Percentiles rank a stretch among this genome's conserved stretches.
phyloP scores from a whole-genome alignment of 1,140 invertebrate species.

The Acromyrmex heyeri region DNA sequence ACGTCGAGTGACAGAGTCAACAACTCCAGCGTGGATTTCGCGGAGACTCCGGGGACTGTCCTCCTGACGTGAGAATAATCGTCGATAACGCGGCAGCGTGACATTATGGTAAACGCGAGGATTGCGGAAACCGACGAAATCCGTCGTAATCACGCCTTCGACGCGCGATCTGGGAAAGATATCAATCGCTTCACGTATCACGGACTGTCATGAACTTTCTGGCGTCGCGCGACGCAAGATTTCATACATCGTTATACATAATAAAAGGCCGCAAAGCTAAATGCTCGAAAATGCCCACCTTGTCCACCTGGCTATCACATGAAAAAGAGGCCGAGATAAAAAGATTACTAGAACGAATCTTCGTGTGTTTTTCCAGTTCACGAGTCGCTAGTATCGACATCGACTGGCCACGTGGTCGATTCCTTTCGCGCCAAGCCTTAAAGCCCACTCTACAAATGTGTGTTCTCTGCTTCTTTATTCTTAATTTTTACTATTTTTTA shows the following conservation, averaged over 20 bases:
- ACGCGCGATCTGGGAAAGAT: background rate
- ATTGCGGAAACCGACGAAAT: background rate
- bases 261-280: background rate
- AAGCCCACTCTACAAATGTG: too few relatives aligned
- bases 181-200: background rate
- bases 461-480: too few relatives aligned
- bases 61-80: background rate
- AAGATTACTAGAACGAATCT: background rate
- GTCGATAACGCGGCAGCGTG: background rate
- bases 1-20: background rate
- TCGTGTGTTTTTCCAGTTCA: background rate
- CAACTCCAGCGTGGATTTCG: background rate
- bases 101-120: background rate
- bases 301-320: constrained; percentile 6
- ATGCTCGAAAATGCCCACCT: constrained; percentile 25
- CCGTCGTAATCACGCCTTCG: background rate
- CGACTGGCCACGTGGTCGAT: background rate
- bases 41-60: background rate
- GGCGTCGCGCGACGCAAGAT: background rate
- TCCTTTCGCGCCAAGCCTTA: too few relatives aligned
- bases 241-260: background rate
- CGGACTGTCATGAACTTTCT: background rate
- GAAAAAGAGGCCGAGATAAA: background rate
- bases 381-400: background rate
- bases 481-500: too few relatives aligned